Evolutionary conservation across 64 coral and sea anemone genomes (phyloP).

Genomic region (Dendrophyllia cribrosa): DNA sequence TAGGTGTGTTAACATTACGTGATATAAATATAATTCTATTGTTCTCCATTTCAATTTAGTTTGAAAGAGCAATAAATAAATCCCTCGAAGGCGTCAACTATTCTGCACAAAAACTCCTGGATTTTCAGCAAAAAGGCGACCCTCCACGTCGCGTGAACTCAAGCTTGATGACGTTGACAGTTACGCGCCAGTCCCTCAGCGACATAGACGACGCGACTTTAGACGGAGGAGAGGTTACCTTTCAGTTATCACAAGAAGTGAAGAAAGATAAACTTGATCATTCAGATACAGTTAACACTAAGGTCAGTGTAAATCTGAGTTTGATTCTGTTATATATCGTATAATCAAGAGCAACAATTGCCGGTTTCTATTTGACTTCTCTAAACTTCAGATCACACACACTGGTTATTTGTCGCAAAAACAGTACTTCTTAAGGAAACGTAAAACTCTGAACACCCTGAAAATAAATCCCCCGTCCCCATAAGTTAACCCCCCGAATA

Average conservation of each 20-base stretch:
- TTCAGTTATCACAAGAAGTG: constrained; percentile 10
- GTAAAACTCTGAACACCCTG: too few species aligned
- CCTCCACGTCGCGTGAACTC: constrained; percentile 11
- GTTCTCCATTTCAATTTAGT: neutral
- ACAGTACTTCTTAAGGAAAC: too few species aligned
- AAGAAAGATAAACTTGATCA: neutral
- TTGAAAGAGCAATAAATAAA: constrained; percentile 28
- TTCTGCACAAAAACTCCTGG: constrained; percentile 44
- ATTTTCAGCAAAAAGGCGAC: constrained; percentile 23
- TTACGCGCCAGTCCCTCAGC: constrained; percentile 26
- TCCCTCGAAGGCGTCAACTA: constrained; percentile 49
- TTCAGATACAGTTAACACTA: constrained; percentile 36
- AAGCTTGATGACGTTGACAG: constrained; percentile 2
- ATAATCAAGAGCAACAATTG: too few species aligned
- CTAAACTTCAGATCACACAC: too few species aligned
- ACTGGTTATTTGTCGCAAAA: too few species aligned
- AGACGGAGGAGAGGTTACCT: constrained; percentile 10
- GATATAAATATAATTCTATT: neutral
- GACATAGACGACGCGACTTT: constrained; percentile 22
- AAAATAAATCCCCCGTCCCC: too few species aligned
- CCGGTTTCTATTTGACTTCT: too few species aligned
- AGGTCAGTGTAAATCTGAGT: constrained; percentile 7
- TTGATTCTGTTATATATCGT: too few species aligned
- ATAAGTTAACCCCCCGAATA: too few species aligned
- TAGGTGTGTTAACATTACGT: too few species aligned